Percentiles rank a stretch among this genome's conserved stretches.
Conservation (phyloP, 2,888 invertebrate genomes). For the Epinotia demarniana region DNA sequence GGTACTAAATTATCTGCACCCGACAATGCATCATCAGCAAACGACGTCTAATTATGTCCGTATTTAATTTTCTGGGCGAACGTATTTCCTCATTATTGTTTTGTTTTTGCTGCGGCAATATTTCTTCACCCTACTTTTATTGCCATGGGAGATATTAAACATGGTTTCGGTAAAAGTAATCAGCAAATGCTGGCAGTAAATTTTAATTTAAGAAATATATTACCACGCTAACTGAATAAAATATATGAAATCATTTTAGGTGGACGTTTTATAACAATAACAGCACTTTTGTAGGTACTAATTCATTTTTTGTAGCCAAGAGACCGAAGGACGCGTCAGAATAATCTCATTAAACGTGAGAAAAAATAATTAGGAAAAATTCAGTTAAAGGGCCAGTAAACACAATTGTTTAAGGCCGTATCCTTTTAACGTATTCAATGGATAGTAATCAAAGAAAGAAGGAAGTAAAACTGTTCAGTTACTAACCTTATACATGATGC, state of each 20-base stretch:
- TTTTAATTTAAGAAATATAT: neutral
- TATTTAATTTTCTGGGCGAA: neutral
- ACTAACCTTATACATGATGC: too few relatives aligned
- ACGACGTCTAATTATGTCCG: neutral
- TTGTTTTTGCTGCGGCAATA: slow-evolving; percentile 4
- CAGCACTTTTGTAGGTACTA: neutral
- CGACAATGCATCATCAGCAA: slow-evolving; percentile 4
- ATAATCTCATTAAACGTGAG: too few relatives aligned
- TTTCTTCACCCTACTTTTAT: slow-evolving; percentile 4
- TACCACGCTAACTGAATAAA: neutral
- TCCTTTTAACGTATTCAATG: too few relatives aligned
- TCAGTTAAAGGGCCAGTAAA: too few relatives aligned
- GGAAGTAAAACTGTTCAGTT: too few relatives aligned
- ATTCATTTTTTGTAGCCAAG: too few relatives aligned
- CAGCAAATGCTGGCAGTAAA: neutral
- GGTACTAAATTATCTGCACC: neutral
- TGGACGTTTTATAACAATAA: neutral
- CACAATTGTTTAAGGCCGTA: too few relatives aligned
- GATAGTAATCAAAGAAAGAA: too few relatives aligned
- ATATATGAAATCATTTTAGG: neutral
- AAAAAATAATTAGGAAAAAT: too few relatives aligned
- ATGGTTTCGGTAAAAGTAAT: slow-evolving; percentile 15
- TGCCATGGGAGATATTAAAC: slow-evolving; percentile 19
- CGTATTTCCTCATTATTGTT: slow-evolving; percentile 6
- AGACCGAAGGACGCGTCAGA: too few relatives aligned